A percentile compares a stretch with the other conserved stretches of the same genome.
These are phyloP conservation scores for Coenonympha glycerion DNA, from an alignment of 2,888 invertebrate genomes.

Conservation along the genomic window DNA sequence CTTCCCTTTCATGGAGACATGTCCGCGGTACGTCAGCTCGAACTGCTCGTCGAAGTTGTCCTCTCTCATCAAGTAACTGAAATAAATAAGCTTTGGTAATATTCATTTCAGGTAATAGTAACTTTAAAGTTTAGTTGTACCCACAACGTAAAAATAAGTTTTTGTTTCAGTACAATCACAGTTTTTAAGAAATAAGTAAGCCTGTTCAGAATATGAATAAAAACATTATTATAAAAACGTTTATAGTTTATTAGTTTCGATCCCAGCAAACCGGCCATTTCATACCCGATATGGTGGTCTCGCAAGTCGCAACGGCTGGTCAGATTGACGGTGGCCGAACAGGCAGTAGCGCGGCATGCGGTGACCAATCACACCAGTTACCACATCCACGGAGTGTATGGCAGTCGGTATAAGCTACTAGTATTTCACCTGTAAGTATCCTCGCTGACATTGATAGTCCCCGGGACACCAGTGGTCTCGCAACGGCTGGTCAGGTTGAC, in stretches of 20 bases:
- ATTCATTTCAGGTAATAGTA: background rate
- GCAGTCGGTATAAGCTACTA: conserved; percentile 73
- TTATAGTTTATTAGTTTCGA: too few species aligned
- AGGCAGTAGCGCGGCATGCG: conserved; percentile 95
- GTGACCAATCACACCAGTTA: conserved; percentile 95
- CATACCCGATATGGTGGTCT: too few species aligned
- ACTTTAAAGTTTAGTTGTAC: too few species aligned
- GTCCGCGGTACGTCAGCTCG: conserved; percentile 89
- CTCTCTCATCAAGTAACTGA: conserved; percentile 84
- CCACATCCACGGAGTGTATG: conserved; percentile 95
- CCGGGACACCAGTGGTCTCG: conserved; percentile 92
- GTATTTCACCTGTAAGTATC: conserved; percentile 74
- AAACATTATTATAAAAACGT: too few species aligned
- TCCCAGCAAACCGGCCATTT: too few species aligned
- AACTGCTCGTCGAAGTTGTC: conserved; percentile 91
- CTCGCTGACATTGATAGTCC: conserved; percentile 93
- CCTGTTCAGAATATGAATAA: too few species aligned
- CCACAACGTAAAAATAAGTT: too few species aligned
- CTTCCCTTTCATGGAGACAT: conserved; percentile 94
- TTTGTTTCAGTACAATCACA: too few species aligned
- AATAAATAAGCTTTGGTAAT: too few species aligned
- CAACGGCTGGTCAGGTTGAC: conserved; percentile 95
- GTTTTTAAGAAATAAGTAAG: too few species aligned
- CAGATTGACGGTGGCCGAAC: conserved; percentile 93
- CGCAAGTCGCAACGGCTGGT: conserved; percentile 95